A percentile compares a stretch with the other conserved stretches of the same genome.
These are phyloP conservation scores for Chrysocyon brachyurus DNA, from an alignment of 2,797 vertebrate species.

Conservation along the genomic window DNA sequence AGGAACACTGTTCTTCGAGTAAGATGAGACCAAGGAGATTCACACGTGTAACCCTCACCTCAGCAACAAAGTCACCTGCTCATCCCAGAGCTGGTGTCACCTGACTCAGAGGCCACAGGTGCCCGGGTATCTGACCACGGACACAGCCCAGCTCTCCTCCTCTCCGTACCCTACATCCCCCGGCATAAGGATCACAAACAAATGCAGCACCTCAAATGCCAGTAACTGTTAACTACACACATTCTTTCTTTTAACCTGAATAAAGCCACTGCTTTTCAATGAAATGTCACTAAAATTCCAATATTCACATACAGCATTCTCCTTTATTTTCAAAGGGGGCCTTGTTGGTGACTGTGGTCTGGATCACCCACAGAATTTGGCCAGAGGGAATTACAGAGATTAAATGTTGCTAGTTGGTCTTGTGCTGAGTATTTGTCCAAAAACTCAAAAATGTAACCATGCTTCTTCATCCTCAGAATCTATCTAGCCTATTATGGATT, in stretches of 20 bases:
- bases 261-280: neutral
- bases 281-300: neutral
- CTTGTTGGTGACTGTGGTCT: neutral
- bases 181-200: neutral
- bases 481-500: neutral
- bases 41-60: too few species aligned
- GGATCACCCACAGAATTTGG: neutral
- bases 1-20: neutral
- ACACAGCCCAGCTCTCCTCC: too few species aligned
- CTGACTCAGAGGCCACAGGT: too few species aligned
- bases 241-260: neutral
- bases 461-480: neutral
- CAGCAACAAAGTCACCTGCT: neutral
- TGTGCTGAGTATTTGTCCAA: neutral
- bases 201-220: neutral
- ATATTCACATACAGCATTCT: neutral
- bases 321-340: neutral
- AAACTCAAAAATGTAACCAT: neutral
- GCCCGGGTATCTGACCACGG: neutral
- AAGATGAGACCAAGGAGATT: neutral
- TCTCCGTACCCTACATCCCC: neutral
- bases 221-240: rapidly evolving
- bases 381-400: neutral
- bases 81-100: neutral
- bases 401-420: neutral